Evolutionary conservation across 1,140 invertebrate species (phyloP), one percentile per base, ranked within the genome.

Genomic region (Aphaenogaster rudis): DNA sequence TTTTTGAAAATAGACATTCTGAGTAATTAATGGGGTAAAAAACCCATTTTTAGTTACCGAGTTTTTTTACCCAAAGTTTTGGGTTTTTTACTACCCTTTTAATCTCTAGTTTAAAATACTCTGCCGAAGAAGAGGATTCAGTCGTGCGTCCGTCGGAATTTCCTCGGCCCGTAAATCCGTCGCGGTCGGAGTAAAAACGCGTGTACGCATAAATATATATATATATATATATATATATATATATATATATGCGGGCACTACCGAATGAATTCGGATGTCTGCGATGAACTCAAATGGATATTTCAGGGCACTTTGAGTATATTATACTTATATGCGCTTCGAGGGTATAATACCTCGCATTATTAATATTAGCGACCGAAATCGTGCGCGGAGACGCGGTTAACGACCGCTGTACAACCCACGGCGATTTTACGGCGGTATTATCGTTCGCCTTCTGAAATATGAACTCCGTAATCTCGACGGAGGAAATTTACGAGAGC

Each of bases 201-300:
- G 59, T 54, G 66, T 50, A 67, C 76, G 72, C 74, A 67, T 78
- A 72, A 85, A 87, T 87, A 66, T 59, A 42, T 54, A 52, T 59
- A 21, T 21, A 21, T 21, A 21, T 21, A 87, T 87, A 66, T 66
- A 42, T 54, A 52, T 59, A 52, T 59, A 21, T 21, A 21, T 21
- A 21, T 21, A 87, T 87, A 66, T 66, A 42, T 54, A 52, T 59
- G 69, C 48, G 7, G 17, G 9, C 1, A 28, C 39, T 21, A 48
- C 33, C 28, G 59, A 78, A 85, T 45, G 59, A 78, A 78, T 78
- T 78, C 33, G 21, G 28, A 45, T 72, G 50, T n/a, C 57, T 64
- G 61, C 61, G 57, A 86, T 64, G 45, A 90, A 72, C 89, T 77
- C 61, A 59, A 90, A 82, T 54, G 78, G 50, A 52, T 69, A 64